Conservation (phyloP, 2,888 invertebrate genomes). For the Mermis nigrescens region DNA sequence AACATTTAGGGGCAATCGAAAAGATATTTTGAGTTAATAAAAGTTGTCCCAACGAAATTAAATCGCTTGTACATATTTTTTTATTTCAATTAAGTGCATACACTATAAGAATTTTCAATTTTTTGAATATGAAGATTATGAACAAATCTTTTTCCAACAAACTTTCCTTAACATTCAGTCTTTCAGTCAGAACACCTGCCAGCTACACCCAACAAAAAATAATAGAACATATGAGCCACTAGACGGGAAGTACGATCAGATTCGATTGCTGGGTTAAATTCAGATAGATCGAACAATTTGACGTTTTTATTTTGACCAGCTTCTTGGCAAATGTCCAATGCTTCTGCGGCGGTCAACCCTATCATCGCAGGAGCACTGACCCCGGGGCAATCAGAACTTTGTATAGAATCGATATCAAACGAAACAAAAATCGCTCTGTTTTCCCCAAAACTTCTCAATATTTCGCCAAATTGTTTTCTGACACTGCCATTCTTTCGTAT, state of each 20-base stretch:
- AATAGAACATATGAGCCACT: background rate
- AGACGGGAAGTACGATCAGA: background rate
- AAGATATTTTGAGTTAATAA: too few relatives aligned
- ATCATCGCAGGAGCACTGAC: background rate
- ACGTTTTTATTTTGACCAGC: background rate
- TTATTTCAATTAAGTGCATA: too few relatives aligned
- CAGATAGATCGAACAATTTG: background rate
- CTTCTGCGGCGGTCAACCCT: background rate
- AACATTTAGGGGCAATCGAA: too few relatives aligned
- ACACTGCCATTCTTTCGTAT: background rate
- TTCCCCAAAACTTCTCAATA: slow-evolving; percentile 3
- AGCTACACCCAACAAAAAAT: background rate
- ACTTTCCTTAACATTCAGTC: too few relatives aligned
- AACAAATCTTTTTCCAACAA: too few relatives aligned
- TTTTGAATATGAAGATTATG: too few relatives aligned
- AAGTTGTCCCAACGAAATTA: too few relatives aligned
- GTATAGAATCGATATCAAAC: background rate
- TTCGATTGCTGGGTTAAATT: background rate
- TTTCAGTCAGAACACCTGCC: background rate
- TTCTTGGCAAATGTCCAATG: background rate
- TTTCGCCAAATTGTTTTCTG: too few relatives aligned
- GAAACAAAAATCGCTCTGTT: background rate
- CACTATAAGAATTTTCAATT: too few relatives aligned
- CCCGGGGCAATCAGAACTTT: background rate
- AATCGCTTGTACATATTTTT: too few relatives aligned